phyloP scores from a whole-genome alignment of 2,888 invertebrate species.

The Psococerastis gibbosa region DNA sequence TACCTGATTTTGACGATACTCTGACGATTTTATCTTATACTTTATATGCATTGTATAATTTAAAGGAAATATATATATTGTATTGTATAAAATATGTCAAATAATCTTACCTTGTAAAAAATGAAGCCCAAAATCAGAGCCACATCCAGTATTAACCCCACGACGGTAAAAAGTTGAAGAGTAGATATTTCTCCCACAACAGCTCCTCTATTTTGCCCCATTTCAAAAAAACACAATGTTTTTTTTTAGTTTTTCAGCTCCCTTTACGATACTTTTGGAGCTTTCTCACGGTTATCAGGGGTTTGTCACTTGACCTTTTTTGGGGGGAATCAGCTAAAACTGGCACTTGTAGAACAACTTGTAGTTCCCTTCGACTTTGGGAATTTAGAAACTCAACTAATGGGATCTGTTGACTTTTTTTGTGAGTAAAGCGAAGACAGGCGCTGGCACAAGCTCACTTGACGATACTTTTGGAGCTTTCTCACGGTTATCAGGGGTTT shows the following conservation, averaged over 20 bases:
- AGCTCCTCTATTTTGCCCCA: background rate
- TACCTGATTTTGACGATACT: too few relatives aligned
- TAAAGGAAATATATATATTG: too few relatives aligned
- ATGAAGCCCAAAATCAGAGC: background rate
- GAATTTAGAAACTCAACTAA: too few relatives aligned
- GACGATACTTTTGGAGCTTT: background rate
- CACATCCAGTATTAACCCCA: background rate
- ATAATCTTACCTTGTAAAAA: slow-evolving; percentile 3
- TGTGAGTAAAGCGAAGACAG: too few relatives aligned
- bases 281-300: background rate
- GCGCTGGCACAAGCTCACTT: background rate
- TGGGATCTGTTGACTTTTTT: too few relatives aligned
- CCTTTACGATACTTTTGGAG: background rate
- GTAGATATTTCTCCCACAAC: slow-evolving; percentile 1
- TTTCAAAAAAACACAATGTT: background rate
- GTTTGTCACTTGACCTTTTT: too few relatives aligned
- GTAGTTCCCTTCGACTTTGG: too few relatives aligned
- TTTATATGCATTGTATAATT: too few relatives aligned
- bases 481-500: background rate
- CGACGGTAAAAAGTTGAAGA: background rate
- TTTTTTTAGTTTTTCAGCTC: background rate
- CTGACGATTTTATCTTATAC: too few relatives aligned
- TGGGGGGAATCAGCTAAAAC: too few relatives aligned
- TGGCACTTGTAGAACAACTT: too few relatives aligned
- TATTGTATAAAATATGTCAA: too few relatives aligned